Conservation (phyloP, 2,797 vertebrate species). For the Enteromius anoplus region DNA sequence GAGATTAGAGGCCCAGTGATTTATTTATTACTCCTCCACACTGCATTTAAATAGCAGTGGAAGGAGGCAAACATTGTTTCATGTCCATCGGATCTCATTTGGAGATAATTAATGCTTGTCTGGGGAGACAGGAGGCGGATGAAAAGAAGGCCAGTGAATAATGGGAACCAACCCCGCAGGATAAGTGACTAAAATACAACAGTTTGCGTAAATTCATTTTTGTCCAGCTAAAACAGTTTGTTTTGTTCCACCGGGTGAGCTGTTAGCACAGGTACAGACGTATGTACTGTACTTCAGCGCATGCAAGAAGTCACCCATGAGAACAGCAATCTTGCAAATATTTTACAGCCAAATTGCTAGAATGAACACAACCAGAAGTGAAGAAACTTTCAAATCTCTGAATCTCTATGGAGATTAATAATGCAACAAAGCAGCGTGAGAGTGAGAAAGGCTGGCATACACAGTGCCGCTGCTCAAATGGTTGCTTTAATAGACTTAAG, state of each 20-base stretch:
- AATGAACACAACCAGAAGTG: conserved; percentile 63
- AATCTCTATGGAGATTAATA: conserved; percentile 69
- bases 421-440: conserved; percentile 69
- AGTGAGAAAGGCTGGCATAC: conserved; percentile 49
- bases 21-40: conserved; percentile 38
- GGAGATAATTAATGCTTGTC: conserved; percentile 41
- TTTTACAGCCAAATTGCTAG: conserved; percentile 63
- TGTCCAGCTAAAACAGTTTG: neutral
- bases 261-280: conserved; percentile 29
- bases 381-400: conserved; percentile 62
- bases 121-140: conserved; percentile 2
- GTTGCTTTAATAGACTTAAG: conserved; percentile 64
- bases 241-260: neutral
- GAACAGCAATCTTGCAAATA: conserved; percentile 43
- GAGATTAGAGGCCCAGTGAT: conserved; percentile 19
- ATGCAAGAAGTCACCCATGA: conserved; percentile 21
- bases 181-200: conserved; percentile 23
- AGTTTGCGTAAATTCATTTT: conserved; percentile 11
- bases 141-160: conserved; percentile 5
- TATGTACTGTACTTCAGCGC: neutral
- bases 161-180: conserved; percentile 8
- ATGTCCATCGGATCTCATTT: conserved; percentile 41
- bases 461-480: conserved; percentile 63
- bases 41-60: conserved; percentile 19
- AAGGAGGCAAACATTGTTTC: conserved; percentile 42